phyloP scores from a whole-genome alignment of 1,140 invertebrate species.

The Brachionus paranguensis region DNA sequence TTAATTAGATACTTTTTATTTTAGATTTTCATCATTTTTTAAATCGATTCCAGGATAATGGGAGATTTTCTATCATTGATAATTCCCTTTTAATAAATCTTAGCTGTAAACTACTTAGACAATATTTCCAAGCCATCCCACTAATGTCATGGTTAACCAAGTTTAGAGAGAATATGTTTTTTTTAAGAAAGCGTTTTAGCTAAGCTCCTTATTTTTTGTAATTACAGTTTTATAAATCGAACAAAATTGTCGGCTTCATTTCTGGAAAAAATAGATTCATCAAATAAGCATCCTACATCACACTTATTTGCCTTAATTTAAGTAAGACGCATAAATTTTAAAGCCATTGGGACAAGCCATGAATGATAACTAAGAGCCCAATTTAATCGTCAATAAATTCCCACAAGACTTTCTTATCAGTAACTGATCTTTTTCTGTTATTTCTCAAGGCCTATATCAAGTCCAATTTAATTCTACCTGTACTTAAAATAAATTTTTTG shows the following conservation, averaged over 20 bases:
- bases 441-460: background rate
- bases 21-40: background rate
- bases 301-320: background rate
- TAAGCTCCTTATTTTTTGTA: background rate
- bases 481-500: background rate
- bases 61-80: background rate
- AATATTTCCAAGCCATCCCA: background rate
- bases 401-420: background rate
- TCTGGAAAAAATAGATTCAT: background rate
- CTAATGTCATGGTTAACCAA: background rate
- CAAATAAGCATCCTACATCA: background rate
- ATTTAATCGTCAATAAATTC: background rate
- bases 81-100: background rate
- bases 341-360: background rate
- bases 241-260: background rate
- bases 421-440: background rate
- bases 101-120: background rate
- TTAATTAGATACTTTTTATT: constrained; percentile 3
- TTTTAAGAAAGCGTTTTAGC: background rate
- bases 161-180: background rate
- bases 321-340: background rate
- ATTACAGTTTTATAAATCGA: background rate
- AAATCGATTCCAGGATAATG: background rate
- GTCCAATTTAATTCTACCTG: background rate
- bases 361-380: background rate